Base-by-base conservation (phyloP, 2,113 vertebrate genomes). In the Chlorodrepanis virens region DNA sequence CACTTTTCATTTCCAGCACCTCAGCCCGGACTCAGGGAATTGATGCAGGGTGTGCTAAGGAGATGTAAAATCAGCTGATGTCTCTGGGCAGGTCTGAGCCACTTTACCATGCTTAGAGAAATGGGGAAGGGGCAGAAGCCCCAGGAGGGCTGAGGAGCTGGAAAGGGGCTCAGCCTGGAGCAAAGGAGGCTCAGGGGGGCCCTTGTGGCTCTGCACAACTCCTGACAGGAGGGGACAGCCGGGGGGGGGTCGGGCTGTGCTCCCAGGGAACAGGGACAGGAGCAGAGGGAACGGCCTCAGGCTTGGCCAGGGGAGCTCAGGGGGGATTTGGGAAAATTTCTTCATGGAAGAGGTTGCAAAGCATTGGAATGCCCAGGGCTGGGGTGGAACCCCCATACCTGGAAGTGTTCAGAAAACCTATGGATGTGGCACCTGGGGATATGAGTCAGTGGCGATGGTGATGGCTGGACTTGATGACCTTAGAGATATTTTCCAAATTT, bases 311-410 rank as follows among this genome's bases (percentile, higher is more conserved):
- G 53, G 27, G 0, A 59, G 53, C 0, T 8, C 27, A 10, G 33
- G 17, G 1, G 8, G 22, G 6, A 10, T 1, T 0, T 5, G 21
- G 45, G 27, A 15, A 37, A 37, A 27, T 50, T 76, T 37, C 9
- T 12, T 17, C 22, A 14, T 44, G 54, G 45, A 37, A 28, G 35
- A 21, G 4, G 27, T 28, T 60, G 33, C 14, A 60, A 68, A 37
- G 22, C 27, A 12, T 23, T 52, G 45, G 27, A 44, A 22, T 31
- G 53, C 27, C 53, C 44, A 59, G 31, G 53, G 33, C 25, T 59
- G 21, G 2, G 11, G 6, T 68, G 33, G 45, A 59, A 14, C 19
- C 7, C 24, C n/a, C 28, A 54, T 14, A 35, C 42, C 35, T 56
- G 57, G 42, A 22, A 10, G 21, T 35, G 42, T 25, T 50, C 14